Base-by-base conservation (phyloP, 2,888 invertebrate species). In the Ichneumoninae sp. region DNA sequence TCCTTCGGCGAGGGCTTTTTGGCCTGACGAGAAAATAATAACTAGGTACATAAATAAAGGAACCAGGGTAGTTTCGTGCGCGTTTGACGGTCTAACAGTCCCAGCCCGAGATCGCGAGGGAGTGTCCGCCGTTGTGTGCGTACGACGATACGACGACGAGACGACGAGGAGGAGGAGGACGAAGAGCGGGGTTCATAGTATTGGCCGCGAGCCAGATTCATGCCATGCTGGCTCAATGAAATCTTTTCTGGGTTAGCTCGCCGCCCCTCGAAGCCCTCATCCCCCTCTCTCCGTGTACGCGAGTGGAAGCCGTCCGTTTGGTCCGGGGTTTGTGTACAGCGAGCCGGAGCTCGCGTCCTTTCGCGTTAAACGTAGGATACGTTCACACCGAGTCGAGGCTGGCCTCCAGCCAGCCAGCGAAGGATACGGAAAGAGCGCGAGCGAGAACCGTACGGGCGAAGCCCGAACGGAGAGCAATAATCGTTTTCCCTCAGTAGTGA, bases 211-310 rank as follows among this genome's bases (percentile, higher is more conserved):
- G 92, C 93, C 93, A 93, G 90, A 79, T 88, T 89, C 89, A 91
- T 89, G 91, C 91, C 89, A 89, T 87, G 88, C 63, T 5, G 60
- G 88, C 92, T 93, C 92, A 93, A 93, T 93, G 93, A 92, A 87
- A 92, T 93, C 92, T 93, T 93, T 85, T 93, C 91, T 92, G 85
- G 92, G 92, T 93, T 92, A 92, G 89, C 89, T 90, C 90, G 89
- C 88, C 85, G 89, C 83, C 89, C 80, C 78, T 80, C 54, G 71
- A 54, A 65, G 50, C 13, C 68, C 60, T 33, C 79, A 44, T 22
- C 60, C 57, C 40, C 30, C 63, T 68, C 69, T 54, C 40, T 70
- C 22, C 36, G 63, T 52, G 60, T 10, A 63, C 79, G 63, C 47
- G 65, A 52, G 36, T 76, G 19, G 65, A 40, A 65, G 33, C 33